Evolutionary conservation across 2,113 vertebrate genomes (phyloP).

Genomic region (Dicaeum eximium): DNA sequence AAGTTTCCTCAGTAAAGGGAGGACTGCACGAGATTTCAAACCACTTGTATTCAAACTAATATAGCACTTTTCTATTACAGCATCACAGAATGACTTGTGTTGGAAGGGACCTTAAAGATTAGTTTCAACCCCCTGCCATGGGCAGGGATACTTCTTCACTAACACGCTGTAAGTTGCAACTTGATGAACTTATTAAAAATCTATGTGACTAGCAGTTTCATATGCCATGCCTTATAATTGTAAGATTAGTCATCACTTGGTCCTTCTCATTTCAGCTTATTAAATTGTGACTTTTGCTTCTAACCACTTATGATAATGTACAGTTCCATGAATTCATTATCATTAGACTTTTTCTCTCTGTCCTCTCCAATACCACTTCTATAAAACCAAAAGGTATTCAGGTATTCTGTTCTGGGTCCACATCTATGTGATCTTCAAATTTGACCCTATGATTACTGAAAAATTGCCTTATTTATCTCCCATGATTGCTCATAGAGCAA

Average conservation of each 20-base stretch:
- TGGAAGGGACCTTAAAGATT: background rate
- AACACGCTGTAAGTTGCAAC: background rate
- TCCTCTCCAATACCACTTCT: background rate
- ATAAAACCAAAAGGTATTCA: background rate
- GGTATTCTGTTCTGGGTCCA: background rate
- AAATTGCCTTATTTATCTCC: background rate
- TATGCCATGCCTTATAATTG: background rate
- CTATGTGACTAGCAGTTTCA: background rate
- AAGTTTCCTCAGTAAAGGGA: background rate
- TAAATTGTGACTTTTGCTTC: slow-evolving; percentile 29
- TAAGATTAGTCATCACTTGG: slow-evolving; percentile 23
- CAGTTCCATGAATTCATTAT: slow-evolving; percentile 2
- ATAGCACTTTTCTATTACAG: background rate
- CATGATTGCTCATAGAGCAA: background rate
- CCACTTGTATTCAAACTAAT: background rate
- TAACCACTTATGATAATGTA: background rate
- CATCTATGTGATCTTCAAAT: background rate
- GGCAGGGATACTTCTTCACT: background rate
- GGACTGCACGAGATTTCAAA: background rate
- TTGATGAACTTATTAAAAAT: background rate
- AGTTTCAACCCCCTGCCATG: background rate
- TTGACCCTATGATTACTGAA: background rate
- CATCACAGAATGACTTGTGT: background rate
- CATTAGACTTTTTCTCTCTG: background rate
- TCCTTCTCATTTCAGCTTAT: background rate